Evolutionary conservation across 2,888 invertebrate genomes (phyloP).

Genomic region (Pristionchus maxplancki): DNA sequence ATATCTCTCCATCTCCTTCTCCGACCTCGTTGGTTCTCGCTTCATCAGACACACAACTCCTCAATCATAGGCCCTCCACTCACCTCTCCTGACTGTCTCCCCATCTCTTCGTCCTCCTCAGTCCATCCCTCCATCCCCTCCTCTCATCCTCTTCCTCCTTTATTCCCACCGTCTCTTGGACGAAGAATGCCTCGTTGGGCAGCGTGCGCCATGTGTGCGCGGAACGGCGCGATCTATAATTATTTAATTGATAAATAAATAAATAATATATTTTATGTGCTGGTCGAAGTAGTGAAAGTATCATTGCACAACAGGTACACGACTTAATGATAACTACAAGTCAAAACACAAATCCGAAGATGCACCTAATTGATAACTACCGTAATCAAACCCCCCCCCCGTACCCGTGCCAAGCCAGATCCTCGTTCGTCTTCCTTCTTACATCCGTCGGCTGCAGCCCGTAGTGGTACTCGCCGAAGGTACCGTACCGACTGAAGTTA

Average conservation of each 20-base stretch:
- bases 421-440: conserved; percentile 47
- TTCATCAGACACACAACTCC: no score
- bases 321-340: neutral
- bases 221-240: neutral
- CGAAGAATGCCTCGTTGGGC: conserved; percentile 35
- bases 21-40: no score
- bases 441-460: conserved; percentile 46
- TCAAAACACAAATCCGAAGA: neutral
- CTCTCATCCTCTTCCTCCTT: conserved; percentile 12
- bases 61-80: neutral
- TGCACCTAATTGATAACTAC: neutral
- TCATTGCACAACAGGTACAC: neutral
- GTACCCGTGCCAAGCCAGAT: conserved; percentile 45
- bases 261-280: no score
- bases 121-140: conserved; percentile 46
- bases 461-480: conserved; percentile 48
- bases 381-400: neutral
- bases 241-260: neutral
- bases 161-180: neutral
- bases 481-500: conserved; percentile 25
- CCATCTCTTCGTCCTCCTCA: conserved; percentile 11
- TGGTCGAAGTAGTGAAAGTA: no score
- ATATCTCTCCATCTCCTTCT: no score
- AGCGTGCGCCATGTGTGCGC: conserved; percentile 33
- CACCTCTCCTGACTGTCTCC: neutral